Evolutionary conservation across 2,797 vertebrate genomes (phyloP).

Genomic region (Limnodromus scolopaceus): DNA sequence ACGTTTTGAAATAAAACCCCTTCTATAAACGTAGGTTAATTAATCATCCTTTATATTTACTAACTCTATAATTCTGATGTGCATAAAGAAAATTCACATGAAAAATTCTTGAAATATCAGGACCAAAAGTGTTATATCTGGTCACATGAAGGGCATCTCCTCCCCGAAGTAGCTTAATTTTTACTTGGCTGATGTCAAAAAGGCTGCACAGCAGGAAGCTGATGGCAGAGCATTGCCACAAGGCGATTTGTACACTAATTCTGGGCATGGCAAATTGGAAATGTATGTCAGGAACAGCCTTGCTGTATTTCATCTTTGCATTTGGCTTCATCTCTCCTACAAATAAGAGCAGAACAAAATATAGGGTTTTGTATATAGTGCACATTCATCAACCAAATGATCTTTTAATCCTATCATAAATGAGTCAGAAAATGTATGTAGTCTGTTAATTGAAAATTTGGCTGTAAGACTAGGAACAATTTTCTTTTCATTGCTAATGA

Average conservation of each 20-base stretch:
- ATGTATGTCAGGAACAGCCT: not conserved
- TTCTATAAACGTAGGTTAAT: not conserved
- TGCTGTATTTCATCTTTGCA: not conserved
- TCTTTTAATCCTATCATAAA: conserved; percentile 2
- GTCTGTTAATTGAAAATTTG: not conserved
- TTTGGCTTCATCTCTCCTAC: not conserved
- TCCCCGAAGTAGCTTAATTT: not conserved
- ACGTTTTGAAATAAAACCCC: not conserved
- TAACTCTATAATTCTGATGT: not conserved
- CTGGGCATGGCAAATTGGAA: not conserved
- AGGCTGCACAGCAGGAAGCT: not conserved
- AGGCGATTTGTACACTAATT: not conserved
- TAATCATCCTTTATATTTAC: not conserved
- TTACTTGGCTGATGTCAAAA: not conserved
- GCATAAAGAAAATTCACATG: not conserved
- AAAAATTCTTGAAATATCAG: not conserved
- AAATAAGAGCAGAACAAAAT: not conserved
- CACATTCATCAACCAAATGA: not conserved
- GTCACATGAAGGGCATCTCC: not conserved
- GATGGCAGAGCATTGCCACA: not conserved
- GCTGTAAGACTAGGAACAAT: not conserved
- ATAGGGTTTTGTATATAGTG: not conserved
- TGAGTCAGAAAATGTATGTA: not conserved
- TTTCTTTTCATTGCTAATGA: not conserved
- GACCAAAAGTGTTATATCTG: not conserved